Evolutionary conservation across 2,113 vertebrate species (phyloP).

Genomic region (Centropus bengalensis): DNA sequence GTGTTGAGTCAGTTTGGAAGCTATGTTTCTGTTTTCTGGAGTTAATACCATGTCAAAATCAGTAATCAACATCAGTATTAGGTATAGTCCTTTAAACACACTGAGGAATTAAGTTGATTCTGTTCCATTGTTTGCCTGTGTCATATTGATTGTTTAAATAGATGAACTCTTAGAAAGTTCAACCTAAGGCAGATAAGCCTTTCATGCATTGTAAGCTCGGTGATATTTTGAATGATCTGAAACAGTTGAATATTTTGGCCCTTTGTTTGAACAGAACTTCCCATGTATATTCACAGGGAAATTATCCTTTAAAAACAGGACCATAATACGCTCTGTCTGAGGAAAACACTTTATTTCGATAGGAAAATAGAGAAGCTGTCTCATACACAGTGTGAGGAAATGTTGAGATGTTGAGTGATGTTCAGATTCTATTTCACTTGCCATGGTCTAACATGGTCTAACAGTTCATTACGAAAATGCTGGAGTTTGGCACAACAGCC

Average conservation of each 20-base stretch:
- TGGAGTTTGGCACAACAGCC: too few species aligned
- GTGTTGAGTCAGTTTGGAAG: conserved; percentile 23
- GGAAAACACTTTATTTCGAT: not conserved
- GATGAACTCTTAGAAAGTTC: not conserved
- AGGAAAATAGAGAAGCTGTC: conserved; percentile 5
- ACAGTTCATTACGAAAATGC: not conserved
- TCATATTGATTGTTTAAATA: not conserved
- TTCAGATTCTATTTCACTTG: not conserved
- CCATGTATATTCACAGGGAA: not conserved
- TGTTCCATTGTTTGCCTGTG: not conserved
- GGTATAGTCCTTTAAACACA: not conserved
- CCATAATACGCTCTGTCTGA: not conserved
- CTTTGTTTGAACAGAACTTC: not conserved
- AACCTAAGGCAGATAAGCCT: not conserved
- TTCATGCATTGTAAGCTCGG: not conserved
- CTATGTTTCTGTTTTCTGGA: not conserved
- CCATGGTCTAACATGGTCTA: not conserved
- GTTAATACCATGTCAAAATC: not conserved
- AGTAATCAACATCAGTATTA: not conserved
- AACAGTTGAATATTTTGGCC: not conserved
- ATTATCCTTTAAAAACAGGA: not conserved
- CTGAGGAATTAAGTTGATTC: not conserved
- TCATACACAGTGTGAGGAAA: not conserved
- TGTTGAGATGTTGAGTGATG: not conserved
- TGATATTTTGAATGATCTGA: not conserved